These are phyloP conservation scores for Burhinus bistriatus DNA, from an alignment of 2,113 vertebrate genomes.

Conservation along the genomic window DNA sequence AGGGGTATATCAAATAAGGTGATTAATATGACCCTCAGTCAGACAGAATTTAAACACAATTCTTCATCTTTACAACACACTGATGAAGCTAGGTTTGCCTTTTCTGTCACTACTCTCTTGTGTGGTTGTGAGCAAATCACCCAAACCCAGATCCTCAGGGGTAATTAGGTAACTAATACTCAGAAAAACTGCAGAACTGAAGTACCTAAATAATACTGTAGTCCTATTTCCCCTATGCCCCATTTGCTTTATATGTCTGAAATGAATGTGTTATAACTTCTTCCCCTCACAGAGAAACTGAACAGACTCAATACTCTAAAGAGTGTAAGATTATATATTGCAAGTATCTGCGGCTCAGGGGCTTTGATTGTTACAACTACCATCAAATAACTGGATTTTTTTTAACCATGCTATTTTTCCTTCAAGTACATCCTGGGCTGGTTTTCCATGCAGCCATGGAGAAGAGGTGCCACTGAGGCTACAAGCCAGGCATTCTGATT, in stretches of 20 bases:
- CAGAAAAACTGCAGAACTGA: neutral
- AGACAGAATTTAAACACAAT: neutral
- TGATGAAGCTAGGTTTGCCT: neutral
- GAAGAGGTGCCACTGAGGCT: neutral
- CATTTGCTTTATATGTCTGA: neutral
- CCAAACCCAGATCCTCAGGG: neutral
- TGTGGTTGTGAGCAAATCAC: neutral
- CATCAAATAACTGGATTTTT: neutral
- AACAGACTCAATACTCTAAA: neutral
- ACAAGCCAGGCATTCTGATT: neutral
- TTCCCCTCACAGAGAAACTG: neutral
- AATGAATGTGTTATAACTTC: neutral
- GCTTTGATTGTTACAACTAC: neutral
- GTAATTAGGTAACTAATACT: neutral
- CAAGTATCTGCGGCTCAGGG: neutral
- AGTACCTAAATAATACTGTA: neutral
- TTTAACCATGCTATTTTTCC: neutral
- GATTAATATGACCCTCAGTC: neutral
- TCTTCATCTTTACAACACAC: neutral
- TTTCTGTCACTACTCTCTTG: neutral
- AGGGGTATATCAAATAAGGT: neutral
- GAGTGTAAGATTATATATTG: neutral
- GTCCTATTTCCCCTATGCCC: neutral
- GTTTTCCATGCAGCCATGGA: neutral
- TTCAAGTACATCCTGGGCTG: neutral